phyloP scores from a whole-genome alignment of 92 coral and sea anemone genomes.

The Phymanthus crucifer region DNA sequence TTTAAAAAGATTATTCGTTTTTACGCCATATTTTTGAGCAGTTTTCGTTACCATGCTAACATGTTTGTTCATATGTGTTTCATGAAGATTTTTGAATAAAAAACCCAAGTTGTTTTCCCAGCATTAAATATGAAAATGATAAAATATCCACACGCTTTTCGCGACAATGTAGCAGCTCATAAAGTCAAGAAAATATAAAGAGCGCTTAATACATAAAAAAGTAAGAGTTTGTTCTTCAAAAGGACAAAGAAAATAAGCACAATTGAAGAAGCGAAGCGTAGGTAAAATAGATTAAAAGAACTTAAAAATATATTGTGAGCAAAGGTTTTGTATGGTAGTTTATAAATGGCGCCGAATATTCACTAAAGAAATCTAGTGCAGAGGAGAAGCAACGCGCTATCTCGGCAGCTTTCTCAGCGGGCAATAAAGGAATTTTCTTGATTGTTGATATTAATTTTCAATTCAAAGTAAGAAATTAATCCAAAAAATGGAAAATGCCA shows the following conservation, averaged over 20 bases:
- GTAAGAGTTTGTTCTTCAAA: not conserved
- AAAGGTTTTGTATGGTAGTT: not conserved
- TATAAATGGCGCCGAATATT: not conserved
- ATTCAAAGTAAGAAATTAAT: not conserved
- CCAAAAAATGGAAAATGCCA: not conserved
- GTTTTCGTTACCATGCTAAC: not conserved
- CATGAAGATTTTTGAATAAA: not conserved
- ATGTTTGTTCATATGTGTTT: not conserved
- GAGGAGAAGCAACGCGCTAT: not conserved
- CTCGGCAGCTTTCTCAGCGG: not conserved
- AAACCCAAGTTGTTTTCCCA: conserved; percentile 1
- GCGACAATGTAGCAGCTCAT: not conserved
- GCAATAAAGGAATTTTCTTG: not conserved
- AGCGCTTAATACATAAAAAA: not conserved
- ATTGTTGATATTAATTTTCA: not conserved
- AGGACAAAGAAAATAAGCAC: not conserved
- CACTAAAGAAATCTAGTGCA: not conserved
- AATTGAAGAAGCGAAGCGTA: not conserved
- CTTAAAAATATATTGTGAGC: not conserved
- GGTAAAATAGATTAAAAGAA: not conserved
- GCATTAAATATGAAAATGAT: conserved; percentile 24
- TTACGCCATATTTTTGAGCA: too few species aligned
- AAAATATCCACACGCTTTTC: conserved; percentile 3
- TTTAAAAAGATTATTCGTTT: too few species aligned
- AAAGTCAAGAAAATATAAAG: not conserved